Evolutionary conservation across 1,140 invertebrate species (phyloP), one percentile per base, ranked within the genome.

Genomic region (Ceratina australensis): DNA sequence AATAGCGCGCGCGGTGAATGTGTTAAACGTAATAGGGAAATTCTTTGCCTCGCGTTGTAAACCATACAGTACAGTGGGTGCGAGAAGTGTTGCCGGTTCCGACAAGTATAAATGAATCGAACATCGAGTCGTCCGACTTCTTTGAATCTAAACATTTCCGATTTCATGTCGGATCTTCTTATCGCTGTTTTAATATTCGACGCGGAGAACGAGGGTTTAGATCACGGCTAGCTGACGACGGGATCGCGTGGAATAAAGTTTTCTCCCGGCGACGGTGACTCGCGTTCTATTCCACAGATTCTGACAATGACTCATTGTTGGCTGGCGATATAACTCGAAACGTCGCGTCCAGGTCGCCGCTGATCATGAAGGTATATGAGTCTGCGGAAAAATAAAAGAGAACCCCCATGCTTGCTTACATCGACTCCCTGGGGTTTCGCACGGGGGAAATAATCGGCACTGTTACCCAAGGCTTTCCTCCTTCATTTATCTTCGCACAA

Each of bases 271-370:
- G 3, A 18, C 15, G 54, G 26, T 56, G 8, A 15, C n/a, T 75
- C 8, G 71, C 49, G 78, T 79, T 68, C 28, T 60, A 33, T 75
- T 74, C 52, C 22, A 75, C 56, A 75, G 75, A 74, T 61, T 75
- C 64, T 75, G 54, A 75, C 72, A 79, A 79, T 67, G 72, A 79
- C 72, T 79, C 78, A 79, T 79, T 68, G 72, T 47, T 54, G 28
- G 33, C 10, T 16, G 15, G 57, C 18, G 54, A 68, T 79, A 79
- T 79, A 73, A 72, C 63, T 65, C 52, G 72, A 75, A 61, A 68
- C 42, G 78, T 75, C 72, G 26, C 33, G n/a, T 56, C 42, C 72
- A 75, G 78, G 24, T 26, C 60, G 15, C 68, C 16, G 59, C 20
- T 64, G 59, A 72, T 78, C 49, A 50, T 42, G 68, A 72, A 64